Conservation (phyloP, 2,888 invertebrate species). For the Muschampia plurimacula region DNA sequence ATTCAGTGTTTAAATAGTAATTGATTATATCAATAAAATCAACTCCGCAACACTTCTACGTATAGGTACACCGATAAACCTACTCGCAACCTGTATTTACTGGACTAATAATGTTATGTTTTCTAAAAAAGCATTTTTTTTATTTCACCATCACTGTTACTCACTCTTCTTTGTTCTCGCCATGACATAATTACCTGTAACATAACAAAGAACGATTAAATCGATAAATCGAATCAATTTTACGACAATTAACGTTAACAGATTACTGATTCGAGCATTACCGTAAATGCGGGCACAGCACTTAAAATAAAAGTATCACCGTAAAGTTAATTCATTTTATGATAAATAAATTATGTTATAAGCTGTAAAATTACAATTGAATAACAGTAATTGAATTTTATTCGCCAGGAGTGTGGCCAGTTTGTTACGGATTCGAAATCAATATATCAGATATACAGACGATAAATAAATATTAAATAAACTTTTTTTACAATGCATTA, state of each 20-base stretch:
- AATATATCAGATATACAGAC: neutral
- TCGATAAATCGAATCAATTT: constrained; percentile 37
- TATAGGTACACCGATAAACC: no score
- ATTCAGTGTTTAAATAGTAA: no score
- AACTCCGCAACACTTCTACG: no score
- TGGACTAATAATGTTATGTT: no score
- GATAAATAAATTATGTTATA: constrained; percentile 68
- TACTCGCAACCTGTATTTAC: no score
- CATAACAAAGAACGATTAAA: constrained; percentile 38
- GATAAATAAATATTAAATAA: no score
- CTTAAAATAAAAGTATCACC: constrained; percentile 67
- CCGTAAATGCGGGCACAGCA: constrained; percentile 64
- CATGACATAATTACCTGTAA: constrained; percentile 63
- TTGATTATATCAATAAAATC: no score
- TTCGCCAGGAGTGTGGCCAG: neutral
- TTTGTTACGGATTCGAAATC: neutral
- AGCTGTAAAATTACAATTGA: constrained; percentile 65
- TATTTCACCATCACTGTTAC: constrained; percentile 42
- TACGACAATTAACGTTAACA: constrained; percentile 17
- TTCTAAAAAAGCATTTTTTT: no score
- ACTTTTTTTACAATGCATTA: no score
- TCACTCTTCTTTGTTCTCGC: constrained; percentile 50
- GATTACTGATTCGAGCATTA: constrained; percentile 36
- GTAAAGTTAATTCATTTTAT: constrained; percentile 69
- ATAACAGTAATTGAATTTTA: constrained; percentile 47